These are phyloP conservation scores for Alcis repandata DNA, from an alignment of 2,888 invertebrate species.

Conservation along the genomic window DNA sequence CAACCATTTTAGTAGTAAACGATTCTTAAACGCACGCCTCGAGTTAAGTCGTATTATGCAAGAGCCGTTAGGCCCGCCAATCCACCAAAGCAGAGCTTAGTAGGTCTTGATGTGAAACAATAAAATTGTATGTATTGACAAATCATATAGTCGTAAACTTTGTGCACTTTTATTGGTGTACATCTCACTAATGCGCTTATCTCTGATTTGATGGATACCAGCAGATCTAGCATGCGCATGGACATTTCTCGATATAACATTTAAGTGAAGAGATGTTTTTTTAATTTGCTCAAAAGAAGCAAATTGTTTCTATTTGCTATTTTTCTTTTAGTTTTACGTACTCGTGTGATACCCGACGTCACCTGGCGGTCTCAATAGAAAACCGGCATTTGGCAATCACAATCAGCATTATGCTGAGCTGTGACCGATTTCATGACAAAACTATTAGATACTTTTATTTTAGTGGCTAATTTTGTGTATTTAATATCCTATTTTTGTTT, in stretches of 20 bases:
- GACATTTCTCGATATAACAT: background rate
- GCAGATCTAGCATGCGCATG: background rate
- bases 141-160: background rate
- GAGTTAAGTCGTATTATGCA: background rate
- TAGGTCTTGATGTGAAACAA: background rate
- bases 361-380: too few species aligned
- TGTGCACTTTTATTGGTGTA: background rate
- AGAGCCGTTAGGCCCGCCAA: background rate
- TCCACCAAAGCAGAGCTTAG: constrained; percentile 1
- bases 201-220: background rate
- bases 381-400: too few species aligned
- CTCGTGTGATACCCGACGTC: too few species aligned
- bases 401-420: too few species aligned
- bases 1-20: background rate
- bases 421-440: too few species aligned
- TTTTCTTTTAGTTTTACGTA: too few species aligned
- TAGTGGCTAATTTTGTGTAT: too few species aligned
- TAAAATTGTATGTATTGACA: background rate
- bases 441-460: too few species aligned
- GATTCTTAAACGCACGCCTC: background rate
- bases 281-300: too few species aligned
- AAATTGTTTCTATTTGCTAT: too few species aligned
- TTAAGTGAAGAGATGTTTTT: too few species aligned
- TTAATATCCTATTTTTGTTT: too few species aligned
- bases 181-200: background rate